Conservation (phyloP, 2,113 vertebrate genomes). For the Conger conger region DNA sequence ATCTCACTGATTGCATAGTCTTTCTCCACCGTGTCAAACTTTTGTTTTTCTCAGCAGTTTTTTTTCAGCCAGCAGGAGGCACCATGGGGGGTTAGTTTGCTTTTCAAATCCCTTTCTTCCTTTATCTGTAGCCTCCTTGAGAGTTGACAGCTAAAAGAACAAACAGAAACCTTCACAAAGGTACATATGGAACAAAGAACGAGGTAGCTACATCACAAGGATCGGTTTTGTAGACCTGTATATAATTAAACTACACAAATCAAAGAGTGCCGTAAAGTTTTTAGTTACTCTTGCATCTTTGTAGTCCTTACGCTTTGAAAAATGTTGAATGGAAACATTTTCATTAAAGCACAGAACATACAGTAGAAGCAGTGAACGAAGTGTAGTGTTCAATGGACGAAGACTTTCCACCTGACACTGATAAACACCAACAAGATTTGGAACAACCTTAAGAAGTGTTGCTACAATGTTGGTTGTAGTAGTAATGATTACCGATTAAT, state of each 20-base stretch:
- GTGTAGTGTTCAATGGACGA: background rate
- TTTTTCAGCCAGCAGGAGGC: background rate
- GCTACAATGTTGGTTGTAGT: background rate
- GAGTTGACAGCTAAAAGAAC: background rate
- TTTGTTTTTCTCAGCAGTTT: background rate
- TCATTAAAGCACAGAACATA: background rate
- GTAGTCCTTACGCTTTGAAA: background rate
- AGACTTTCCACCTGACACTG: background rate
- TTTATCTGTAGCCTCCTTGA: background rate
- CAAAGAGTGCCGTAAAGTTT: background rate
- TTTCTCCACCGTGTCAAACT: background rate
- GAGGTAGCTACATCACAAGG: background rate
- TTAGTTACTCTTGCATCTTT: background rate
- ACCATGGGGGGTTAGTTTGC: constrained; percentile 5
- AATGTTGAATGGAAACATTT: background rate
- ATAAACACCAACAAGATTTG: background rate
- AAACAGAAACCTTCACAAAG: constrained; percentile 5
- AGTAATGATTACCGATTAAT: background rate
- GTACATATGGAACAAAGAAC: background rate
- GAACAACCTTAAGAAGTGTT: background rate
- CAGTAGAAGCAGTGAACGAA: background rate
- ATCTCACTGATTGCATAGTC: background rate
- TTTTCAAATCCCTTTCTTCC: background rate
- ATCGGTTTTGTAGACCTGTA: background rate
- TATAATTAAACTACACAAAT: background rate